A percentile compares a stretch with the other conserved stretches of the same genome.
Evolutionary conservation across 2,888 invertebrate species (phyloP).

Genomic region (Seladonia tumulorum): DNA sequence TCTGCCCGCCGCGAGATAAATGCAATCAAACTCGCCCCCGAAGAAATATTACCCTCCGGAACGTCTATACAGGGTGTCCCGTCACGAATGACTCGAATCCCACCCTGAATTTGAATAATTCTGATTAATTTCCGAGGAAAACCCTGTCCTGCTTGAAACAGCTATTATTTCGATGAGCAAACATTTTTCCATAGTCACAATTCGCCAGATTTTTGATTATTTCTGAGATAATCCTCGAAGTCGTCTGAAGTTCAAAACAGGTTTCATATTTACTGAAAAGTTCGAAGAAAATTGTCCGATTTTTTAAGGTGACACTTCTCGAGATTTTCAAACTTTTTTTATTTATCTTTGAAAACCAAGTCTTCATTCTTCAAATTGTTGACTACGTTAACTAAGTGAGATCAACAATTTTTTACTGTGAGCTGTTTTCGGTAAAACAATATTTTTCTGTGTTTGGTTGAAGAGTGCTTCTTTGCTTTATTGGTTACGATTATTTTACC

Average conservation of each 20-base stretch:
- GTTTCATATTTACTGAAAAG: not conserved
- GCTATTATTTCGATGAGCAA: not conserved
- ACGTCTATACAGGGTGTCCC: not conserved
- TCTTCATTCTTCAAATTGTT: too few species aligned
- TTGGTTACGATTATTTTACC: too few species aligned
- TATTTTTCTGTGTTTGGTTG: too few species aligned
- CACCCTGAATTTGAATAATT: not conserved
- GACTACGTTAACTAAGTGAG: too few species aligned
- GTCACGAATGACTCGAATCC: not conserved
- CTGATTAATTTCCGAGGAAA: not conserved
- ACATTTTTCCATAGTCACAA: not conserved
- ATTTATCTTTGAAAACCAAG: too few species aligned
- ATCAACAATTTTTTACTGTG: too few species aligned
- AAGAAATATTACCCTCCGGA: slow-evolving; percentile 36
- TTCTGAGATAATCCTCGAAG: not conserved
- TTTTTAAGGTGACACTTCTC: too few species aligned
- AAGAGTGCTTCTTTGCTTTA: too few species aligned
- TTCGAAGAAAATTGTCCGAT: not conserved
- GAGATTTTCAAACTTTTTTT: too few species aligned
- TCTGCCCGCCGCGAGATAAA: slow-evolving; percentile 33
- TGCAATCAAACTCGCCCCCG: slow-evolving; percentile 44
- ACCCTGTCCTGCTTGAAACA: not conserved
- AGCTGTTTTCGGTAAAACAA: too few species aligned
- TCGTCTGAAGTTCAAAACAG: too few species aligned
- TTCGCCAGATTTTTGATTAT: not conserved